Evolutionary conservation across 2,888 invertebrate species (phyloP), one percentile per base, ranked within the genome.

Genomic region (Drosophila prostipennis): DNA sequence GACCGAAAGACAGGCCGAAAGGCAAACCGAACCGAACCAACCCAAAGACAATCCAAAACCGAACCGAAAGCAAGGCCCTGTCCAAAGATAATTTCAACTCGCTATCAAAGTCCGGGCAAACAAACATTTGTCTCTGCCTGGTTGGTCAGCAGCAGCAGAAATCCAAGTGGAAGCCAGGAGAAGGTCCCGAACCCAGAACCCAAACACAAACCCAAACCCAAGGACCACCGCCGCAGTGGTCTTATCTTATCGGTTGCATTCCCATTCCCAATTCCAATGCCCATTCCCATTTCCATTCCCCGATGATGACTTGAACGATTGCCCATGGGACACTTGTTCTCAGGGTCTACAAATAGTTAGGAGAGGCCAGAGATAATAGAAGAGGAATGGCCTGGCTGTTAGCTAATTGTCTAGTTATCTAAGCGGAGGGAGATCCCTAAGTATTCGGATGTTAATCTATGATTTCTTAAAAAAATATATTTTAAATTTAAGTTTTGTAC

Each of bases 41-140:
- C 26, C 3, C 45, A 46, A 14, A 52, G 26, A 23, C 40, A 40
- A 34, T 43, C 16, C 29, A 26, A 11, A 57, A 16, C 42, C 43
- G 16, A 26, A 2, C 40, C n/a, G 11, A 64, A 39, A 32, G 36
- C 43, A 43, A 43, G 51, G 14, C 29, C 43, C 45, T 39, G 60
- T 53, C 54, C 36, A 40, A 52, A 61, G 74, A 70, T 74, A 70
- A 74, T 65, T 74, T 51, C 29, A 58, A 40, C 39, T 52, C 42
- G 36, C 64, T 73, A 69, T 73, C 76, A 74, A 73, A 74, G 72
- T 69, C 56, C 53, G 34, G 52, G 60, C 76, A 80, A 87, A 84
- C 72, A 82, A 73, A 80, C 81, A 87, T 84, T 87, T 87, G 70
- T 82, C 81, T 80, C 64, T 76, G 57, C 53, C 70, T 48, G 61